Evolutionary conservation across 2,113 vertebrate genomes (phyloP).

Genomic region (Xenopus laevis): DNA sequence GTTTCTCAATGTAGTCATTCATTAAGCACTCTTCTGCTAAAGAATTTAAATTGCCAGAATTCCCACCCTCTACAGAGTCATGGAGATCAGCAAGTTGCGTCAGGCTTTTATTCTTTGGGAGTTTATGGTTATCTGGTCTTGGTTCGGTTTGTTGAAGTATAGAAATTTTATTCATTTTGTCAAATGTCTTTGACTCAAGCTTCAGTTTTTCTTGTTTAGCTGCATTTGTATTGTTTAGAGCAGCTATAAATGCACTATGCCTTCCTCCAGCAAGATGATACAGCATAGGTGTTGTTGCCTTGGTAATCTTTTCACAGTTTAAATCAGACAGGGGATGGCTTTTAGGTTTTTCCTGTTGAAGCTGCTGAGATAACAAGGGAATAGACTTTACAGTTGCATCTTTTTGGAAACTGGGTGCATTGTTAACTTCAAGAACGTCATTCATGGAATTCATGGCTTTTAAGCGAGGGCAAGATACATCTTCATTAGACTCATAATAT

Average conservation of each 20-base stretch:
- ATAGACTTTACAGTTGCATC: constrained; percentile 33
- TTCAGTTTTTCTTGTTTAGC: background rate
- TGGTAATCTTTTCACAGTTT: constrained; percentile 73
- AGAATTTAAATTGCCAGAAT: constrained; percentile 51
- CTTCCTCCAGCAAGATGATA: constrained; percentile 76
- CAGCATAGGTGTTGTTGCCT: constrained; percentile 82
- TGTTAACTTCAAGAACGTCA: background rate
- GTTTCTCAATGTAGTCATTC: constrained; percentile 80
- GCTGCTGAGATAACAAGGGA: constrained; percentile 22
- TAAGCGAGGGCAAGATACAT: background rate
- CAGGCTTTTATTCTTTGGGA: background rate
- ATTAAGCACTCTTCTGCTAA: constrained; percentile 74
- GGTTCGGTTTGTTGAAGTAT: background rate
- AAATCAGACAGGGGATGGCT: constrained; percentile 47
- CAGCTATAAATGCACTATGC: constrained; percentile 34
- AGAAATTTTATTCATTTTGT: constrained; percentile 19
- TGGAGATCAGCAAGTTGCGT: background rate
- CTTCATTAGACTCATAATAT: constrained; percentile 61
- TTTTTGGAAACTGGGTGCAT: fast-evolving
- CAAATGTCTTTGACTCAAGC: constrained; percentile 13
- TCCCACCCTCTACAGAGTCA: constrained; percentile 12
- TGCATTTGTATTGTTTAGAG: constrained; percentile 1
- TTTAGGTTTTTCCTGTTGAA: constrained; percentile 45
- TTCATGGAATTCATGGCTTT: constrained; percentile 22
- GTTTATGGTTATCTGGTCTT: background rate